Conservation (phyloP, 2,797 vertebrate genomes). For the Rhinogobio ventralis region DNA sequence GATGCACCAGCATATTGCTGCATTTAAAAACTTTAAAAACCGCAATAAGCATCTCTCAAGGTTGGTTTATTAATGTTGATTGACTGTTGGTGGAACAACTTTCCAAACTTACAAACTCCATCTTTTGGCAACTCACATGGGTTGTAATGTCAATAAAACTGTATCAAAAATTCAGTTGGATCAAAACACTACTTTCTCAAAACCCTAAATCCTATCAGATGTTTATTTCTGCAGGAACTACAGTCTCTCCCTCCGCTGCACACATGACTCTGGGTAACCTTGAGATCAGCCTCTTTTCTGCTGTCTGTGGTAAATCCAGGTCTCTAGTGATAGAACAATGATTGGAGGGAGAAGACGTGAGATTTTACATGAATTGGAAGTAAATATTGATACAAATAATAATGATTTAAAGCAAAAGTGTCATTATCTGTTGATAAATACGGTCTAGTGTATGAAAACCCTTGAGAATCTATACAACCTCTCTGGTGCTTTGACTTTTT, state of each 20-base stretch:
- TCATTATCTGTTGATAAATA: background rate
- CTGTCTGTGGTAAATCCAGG: background rate
- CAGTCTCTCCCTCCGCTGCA: background rate
- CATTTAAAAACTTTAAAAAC: conserved; percentile 1
- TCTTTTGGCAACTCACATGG: background rate
- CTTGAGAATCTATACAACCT: background rate
- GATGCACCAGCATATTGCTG: background rate
- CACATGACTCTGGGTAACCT: background rate
- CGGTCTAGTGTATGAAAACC: background rate
- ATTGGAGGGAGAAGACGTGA: background rate
- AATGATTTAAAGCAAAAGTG: background rate
- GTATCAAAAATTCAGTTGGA: background rate
- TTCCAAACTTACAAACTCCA: background rate
- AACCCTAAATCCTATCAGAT: background rate
- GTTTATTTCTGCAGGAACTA: background rate
- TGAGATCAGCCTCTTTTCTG: background rate
- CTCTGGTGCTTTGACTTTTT: background rate
- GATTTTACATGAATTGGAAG: background rate
- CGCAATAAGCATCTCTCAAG: background rate
- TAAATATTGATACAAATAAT: background rate
- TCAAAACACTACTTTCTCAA: background rate
- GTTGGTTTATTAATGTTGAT: background rate
- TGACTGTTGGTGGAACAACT: background rate
- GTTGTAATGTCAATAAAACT: background rate
- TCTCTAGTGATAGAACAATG: background rate